phyloP scores from a whole-genome alignment of 2,888 invertebrate genomes.

The Orthosia incerta region DNA sequence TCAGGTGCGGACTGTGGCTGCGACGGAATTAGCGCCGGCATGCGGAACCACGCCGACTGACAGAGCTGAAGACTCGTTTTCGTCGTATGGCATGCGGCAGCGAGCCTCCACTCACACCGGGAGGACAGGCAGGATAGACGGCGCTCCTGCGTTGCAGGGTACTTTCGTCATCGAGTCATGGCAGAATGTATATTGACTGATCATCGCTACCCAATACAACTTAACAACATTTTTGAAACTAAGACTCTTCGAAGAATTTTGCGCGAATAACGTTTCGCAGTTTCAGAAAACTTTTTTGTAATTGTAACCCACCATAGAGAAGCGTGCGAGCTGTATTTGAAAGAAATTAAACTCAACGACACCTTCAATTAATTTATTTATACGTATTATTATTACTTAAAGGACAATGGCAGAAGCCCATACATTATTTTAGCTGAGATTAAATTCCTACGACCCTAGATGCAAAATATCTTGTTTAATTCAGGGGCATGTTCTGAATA shows the following conservation, averaged over 20 bases:
- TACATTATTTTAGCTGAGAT: too few relatives aligned
- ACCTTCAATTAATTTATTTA: too few relatives aligned
- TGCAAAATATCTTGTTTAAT: too few relatives aligned
- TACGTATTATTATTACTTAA: too few relatives aligned
- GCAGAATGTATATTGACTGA: neutral
- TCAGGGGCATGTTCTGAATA: too few relatives aligned
- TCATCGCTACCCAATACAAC: neutral
- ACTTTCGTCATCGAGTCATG: neutral
- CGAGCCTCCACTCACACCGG: neutral
- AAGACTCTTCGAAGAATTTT: neutral
- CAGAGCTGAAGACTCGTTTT: neutral
- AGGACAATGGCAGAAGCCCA: too few relatives aligned
- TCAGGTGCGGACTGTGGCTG: neutral
- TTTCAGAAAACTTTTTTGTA: neutral
- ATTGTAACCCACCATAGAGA: too few relatives aligned
- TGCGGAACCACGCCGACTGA: slow-evolving; percentile 27
- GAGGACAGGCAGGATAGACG: neutral
- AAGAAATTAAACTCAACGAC: too few relatives aligned
- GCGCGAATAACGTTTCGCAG: neutral
- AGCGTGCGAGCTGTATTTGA: too few relatives aligned
- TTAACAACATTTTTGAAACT: neutral
- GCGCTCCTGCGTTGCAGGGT: neutral
- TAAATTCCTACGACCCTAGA: too few relatives aligned
- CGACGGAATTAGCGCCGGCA: slow-evolving; percentile 38
- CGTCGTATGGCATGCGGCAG: slow-evolving; percentile 1